phyloP scores from a whole-genome alignment of 2,797 vertebrate species.

The Dallia pectoralis region DNA sequence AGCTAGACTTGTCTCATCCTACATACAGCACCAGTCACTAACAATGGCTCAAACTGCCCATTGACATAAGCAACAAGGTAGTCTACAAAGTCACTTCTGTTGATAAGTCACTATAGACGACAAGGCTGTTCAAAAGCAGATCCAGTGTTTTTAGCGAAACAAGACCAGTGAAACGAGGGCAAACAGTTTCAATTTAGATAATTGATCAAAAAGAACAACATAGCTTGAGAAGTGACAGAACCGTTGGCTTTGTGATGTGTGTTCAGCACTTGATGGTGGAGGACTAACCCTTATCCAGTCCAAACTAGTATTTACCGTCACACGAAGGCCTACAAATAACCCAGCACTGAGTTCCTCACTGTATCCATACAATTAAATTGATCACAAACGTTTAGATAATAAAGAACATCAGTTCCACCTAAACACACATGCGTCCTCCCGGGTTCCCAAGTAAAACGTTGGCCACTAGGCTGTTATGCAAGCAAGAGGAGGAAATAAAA shows the following conservation, averaged over 20 bases:
- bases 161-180: neutral
- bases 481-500: neutral
- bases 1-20: slow-evolving; percentile 19
- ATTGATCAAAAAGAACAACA: slow-evolving; percentile 19
- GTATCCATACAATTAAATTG: neutral
- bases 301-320: slow-evolving; percentile 41
- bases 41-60: slow-evolving; percentile 10
- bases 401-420: neutral
- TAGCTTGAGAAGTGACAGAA: slow-evolving; percentile 11
- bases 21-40: neutral
- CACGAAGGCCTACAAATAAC: neutral
- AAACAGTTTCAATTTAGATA: neutral
- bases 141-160: slow-evolving; percentile 7
- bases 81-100: slow-evolving; percentile 43
- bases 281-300: slow-evolving; percentile 31
- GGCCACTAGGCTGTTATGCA: neutral
- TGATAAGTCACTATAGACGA: slow-evolving; percentile 10
- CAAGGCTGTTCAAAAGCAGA: slow-evolving; percentile 3
- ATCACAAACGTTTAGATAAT: slow-evolving; percentile 2
- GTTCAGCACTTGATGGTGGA: slow-evolving; percentile 27
- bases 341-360: neutral
- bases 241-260: slow-evolving; percentile 42
- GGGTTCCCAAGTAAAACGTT: neutral
- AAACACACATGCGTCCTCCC: neutral
- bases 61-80: slow-evolving; percentile 54